Evolutionary conservation across 2,797 vertebrate genomes (phyloP).

Genomic region (Chromis chromis): DNA sequence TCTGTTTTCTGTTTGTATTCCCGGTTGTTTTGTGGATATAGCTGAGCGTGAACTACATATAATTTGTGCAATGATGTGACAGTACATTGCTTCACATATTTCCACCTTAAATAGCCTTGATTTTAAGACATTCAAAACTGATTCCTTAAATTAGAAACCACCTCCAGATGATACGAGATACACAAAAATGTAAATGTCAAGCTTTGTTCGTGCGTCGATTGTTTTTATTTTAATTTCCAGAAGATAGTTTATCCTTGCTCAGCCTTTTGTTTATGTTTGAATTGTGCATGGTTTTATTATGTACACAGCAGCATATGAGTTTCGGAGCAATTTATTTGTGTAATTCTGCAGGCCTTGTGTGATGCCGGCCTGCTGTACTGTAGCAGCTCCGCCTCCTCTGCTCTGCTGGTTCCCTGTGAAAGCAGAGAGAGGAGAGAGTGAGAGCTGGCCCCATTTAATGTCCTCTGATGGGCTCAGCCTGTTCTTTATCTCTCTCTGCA

Average conservation of each 20-base stretch:
- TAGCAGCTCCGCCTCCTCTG: slow-evolving; percentile 37
- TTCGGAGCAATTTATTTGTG: slow-evolving; percentile 76
- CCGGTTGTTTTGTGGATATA: background rate
- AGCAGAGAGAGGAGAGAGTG: slow-evolving; percentile 52
- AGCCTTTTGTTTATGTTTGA: slow-evolving; percentile 72
- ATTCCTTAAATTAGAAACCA: slow-evolving; percentile 15
- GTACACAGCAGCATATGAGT: slow-evolving; percentile 67
- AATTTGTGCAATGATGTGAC: background rate
- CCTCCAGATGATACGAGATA: slow-evolving; percentile 12
- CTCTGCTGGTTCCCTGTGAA: slow-evolving; percentile 58
- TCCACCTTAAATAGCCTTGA: slow-evolving; percentile 40
- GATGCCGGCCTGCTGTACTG: slow-evolving; percentile 55
- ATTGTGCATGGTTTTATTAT: slow-evolving; percentile 42
- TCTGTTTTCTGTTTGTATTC: slow-evolving; percentile 8
- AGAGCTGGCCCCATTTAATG: slow-evolving; percentile 77
- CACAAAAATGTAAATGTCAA: slow-evolving; percentile 60
- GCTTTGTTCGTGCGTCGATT: slow-evolving; percentile 61
- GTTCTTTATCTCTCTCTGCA: slow-evolving; percentile 77
- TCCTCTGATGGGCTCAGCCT: slow-evolving; percentile 77
- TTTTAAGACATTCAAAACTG: background rate
- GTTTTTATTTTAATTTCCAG: slow-evolving; percentile 76
- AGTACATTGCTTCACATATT: slow-evolving; percentile 8
- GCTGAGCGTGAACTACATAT: slow-evolving; percentile 8
- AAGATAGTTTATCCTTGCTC: slow-evolving; percentile 58
- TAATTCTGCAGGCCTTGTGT: slow-evolving; percentile 68